Evolutionary conservation across 1,140 invertebrate species (phyloP), one percentile per base, ranked within the genome.

Genomic region (Drosophila fuyamai): DNA sequence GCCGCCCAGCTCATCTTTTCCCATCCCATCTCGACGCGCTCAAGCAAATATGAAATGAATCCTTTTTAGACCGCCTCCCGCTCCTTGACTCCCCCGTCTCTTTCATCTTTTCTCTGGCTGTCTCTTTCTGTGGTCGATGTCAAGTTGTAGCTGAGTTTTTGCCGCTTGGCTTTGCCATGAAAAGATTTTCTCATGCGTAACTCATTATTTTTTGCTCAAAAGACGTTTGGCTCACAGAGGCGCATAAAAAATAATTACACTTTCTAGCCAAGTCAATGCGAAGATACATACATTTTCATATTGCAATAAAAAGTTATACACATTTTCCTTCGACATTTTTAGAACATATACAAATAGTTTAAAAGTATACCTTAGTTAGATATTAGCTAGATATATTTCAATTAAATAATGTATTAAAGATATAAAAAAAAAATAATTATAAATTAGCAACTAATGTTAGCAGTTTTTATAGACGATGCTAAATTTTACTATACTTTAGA

Each of bases 151-250:
- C 32, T 74, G 59, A 55, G 72, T 61, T 81, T 62, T 77, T 72
- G 61, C 53, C 29, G 57, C 56, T 67, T 41, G 50, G 29, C 56
- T 61, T 36, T 48, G 71, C 57, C 81, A 88, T 88, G 73, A 92
- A 92, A 86, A 81, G 81, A 92, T 85, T 90, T 79, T 90, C 74
- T 83, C 90, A 92, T 92, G 90, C 90, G 90, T 92, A 92, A 89
- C 90, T 92, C 90, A 92, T 92, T 92, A 92, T 92, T 91, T 91
- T 83, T 86, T 76, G 78, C 70, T 65, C 60, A 75, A 63, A 79
- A 77, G 61, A 62, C 79, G 78, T 88, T 88, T 88, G 79, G 74
- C 85, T 77, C 76, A 85, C 80, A 90, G 67, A 75, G 83, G 76
- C 57, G 66, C 43, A 84, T 71, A 67, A 75, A 80, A 88, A 83